Conservation (phyloP, 1,140 invertebrate genomes). For the Rhopalosiphum maidis region DNA sequence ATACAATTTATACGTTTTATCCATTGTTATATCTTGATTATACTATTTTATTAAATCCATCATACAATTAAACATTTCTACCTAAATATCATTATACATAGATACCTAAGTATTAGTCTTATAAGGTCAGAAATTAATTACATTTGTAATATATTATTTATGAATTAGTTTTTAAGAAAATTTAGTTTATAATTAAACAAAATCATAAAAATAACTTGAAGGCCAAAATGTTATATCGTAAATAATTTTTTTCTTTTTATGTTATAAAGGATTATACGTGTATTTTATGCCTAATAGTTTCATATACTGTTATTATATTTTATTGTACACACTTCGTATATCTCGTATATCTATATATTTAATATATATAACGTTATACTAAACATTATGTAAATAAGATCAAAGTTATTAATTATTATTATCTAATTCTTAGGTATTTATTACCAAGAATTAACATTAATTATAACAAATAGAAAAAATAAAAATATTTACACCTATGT, state of each 20-base stretch:
- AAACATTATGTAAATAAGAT: not conserved
- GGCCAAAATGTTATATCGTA: not conserved
- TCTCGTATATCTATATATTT: not conserved
- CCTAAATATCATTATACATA: not conserved
- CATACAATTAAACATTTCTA: no score
- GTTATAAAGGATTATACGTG: not conserved
- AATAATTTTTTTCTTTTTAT: not conserved
- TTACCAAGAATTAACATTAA: not conserved
- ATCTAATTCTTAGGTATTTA: not conserved
- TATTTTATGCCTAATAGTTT: not conserved
- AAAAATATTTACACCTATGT: not conserved
- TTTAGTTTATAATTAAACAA: not conserved
- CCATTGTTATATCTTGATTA: no score
- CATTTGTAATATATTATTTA: not conserved
- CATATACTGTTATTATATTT: not conserved
- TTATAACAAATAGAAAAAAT: not conserved
- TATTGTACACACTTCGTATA: not conserved
- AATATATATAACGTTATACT: not conserved
- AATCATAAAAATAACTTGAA: constrained; percentile 11
- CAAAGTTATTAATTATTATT: not conserved
- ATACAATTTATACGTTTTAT: not conserved
- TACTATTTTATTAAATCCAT: no score
- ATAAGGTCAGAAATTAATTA: not conserved
- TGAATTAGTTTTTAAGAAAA: not conserved
- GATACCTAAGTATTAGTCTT: not conserved